Conservation (phyloP, 2,797 vertebrate genomes). For the Pseudocheirus occidentalis region DNA sequence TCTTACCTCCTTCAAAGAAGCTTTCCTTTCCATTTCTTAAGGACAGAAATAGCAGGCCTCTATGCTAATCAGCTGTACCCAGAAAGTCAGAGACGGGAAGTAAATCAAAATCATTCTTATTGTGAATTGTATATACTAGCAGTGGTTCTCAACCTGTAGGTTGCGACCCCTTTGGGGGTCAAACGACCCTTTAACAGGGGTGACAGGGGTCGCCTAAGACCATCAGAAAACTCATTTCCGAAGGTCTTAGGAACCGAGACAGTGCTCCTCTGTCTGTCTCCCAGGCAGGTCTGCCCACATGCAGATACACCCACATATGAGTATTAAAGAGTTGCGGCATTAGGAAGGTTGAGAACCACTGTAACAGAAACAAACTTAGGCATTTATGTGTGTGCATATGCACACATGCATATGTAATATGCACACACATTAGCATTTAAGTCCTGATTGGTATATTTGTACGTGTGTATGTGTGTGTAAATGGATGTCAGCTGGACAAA, state of each 20-base stretch:
- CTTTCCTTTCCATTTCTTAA: not conserved
- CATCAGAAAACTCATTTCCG: too few relatives aligned
- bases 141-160: too few relatives aligned
- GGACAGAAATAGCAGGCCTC: not conserved
- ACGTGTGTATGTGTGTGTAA: not conserved
- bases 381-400: not conserved
- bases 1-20: conserved; percentile 16
- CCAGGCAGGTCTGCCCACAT: too few relatives aligned
- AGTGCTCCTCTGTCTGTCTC: too few relatives aligned
- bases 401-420: not conserved
- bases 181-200: too few relatives aligned
- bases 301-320: too few relatives aligned
- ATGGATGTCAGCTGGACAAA: not conserved
- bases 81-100: not conserved
- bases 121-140: conserved; percentile 1
- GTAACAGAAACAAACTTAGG: not conserved
- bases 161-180: too few relatives aligned
- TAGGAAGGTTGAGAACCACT: too few relatives aligned
- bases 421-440: not conserved
- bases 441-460: not conserved
- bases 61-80: conserved; percentile 5
- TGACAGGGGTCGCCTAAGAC: too few relatives aligned
- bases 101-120: not conserved
- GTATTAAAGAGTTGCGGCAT: too few relatives aligned
- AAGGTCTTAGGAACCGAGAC: too few relatives aligned